These are phyloP conservation scores for Omphaloscelis lunosa DNA, from an alignment of 2,888 invertebrate species.

Conservation along the genomic window DNA sequence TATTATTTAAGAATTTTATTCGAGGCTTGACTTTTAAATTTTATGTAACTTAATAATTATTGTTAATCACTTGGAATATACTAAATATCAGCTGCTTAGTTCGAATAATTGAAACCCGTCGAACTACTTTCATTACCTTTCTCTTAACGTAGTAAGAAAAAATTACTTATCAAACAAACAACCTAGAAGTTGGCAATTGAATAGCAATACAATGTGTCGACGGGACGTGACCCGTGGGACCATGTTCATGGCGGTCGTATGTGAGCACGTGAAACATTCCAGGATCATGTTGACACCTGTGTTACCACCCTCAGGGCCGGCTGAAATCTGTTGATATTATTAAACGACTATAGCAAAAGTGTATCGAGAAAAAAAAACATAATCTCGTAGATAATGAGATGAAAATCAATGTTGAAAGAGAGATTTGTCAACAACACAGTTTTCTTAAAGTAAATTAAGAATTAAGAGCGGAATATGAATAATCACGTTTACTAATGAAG, in stretches of 20 bases:
- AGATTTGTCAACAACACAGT: constrained; percentile 5
- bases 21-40: constrained; percentile 1
- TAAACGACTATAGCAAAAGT: not conserved
- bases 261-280: constrained; percentile 7
- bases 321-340: constrained; percentile 24
- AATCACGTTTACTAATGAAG: constrained; percentile 38
- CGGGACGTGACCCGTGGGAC: not conserved
- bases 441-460: constrained; percentile 22
- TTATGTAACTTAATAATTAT: not conserved
- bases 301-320: constrained; percentile 20
- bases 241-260: constrained; percentile 8
- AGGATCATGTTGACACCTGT: constrained; percentile 37
- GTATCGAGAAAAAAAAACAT: not conserved
- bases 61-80: not conserved
- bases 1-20: constrained; percentile 17
- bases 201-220: constrained; percentile 8
- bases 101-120: not conserved
- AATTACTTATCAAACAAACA: not conserved
- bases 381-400: not conserved
- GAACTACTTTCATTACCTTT: not conserved
- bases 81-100: not conserved
- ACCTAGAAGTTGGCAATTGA: not conserved
- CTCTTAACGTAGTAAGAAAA: not conserved
- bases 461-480: constrained; percentile 47
- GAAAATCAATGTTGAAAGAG: constrained; percentile 6